Base-by-base conservation (phyloP, 1,140 invertebrate genomes). In the Heliconius nattereri region DNA sequence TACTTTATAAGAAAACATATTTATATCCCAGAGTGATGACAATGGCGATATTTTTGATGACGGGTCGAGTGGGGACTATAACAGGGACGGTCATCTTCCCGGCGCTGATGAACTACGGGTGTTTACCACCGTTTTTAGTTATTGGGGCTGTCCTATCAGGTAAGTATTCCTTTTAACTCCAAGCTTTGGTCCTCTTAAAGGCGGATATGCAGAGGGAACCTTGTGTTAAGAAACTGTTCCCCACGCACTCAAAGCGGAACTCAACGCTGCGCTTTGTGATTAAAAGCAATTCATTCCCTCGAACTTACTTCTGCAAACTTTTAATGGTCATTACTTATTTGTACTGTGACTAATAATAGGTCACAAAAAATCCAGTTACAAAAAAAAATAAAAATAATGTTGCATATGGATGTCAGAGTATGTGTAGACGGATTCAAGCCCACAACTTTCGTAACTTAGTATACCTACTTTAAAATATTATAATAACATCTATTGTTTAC, bases 31-130 rank as follows among this genome's bases (percentile, higher is more conserved):
- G 94, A 75, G 94, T 94, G 23, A 94, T 95, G 94, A 93, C 94
- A 0, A 89, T 95, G 87, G 90, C 94, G 0, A 92, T 89, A 1
- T 94, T 94, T 74, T 80, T 95, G 49, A 95, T 95, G 94, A 80
- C 81, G 35, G 94, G 94, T 20, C 83, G 94, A 20, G 35, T 93
- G 26, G 94, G 94, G 29, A 95, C 94, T 37, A 91, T 95, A 16
- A 81, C 86, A 0, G 94, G 94, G 20, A 93, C 92, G 5, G 83
- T 94, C 37, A 86, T 89, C 20, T 95, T 95, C 84, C 94, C 94
- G n/a, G 90, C 92, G 7, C 89, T 95, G 71, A 89, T 95, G 3
- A 79, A 87, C 45, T 92, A 87, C 76, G 94, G 94, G 23, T 95
- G 94, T 78, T 75, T 91, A 2, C 90, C 92, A 11, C 94, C 94